Base-by-base conservation (phyloP, 2,797 vertebrate species). In the Hippocampus kuda region DNA sequence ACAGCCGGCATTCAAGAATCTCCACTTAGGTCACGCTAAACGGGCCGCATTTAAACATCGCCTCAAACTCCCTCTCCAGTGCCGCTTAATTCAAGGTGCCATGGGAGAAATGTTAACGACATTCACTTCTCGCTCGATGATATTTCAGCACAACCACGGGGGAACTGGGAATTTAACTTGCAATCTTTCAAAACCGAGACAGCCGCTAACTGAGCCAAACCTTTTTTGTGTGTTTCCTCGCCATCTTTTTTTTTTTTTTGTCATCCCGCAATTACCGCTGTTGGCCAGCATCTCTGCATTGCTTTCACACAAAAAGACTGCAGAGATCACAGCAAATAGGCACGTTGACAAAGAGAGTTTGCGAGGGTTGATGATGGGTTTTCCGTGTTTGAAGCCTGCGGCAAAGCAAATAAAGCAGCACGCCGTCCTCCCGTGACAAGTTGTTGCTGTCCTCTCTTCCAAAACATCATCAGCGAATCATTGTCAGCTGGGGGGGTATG, bases 401-500 rank as follows among this genome's bases (percentile, higher is more conserved):
- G 65, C 46, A 48, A 68, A 71, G 49, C 69, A 70, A 71, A 78
- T 70, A 66, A 75, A 71, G 66, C 68, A 24, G 24, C 68, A 68
- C 67, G 57, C 8, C 27, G 41, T 51, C 48, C 27, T 66, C 63
- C 74, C 72, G 68, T 48, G 74, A 72, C 72, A 62, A 51, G 59
- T 68, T 48, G 65, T 54, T 68, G 54, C 61, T 41, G 56, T 56
- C 65, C 27, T 62, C 67, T 51, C 72, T 72, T 79, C 46, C 68
- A n/a, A 81, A 80, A 74, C 68, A 57, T 72, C 16, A 59, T 78
- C 76, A 78, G 65, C 66, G 8, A 72, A 79, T 70, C 68, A 48
- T 68, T 71, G 74, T 73, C 76, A 77, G 41, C 66, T 38, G 34
- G 34, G 34, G 56, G 44, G 62, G 69, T 84, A 86, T 86, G 77